phyloP scores from a whole-genome alignment of 2,888 invertebrate genomes.

The Smittia aterrima region DNA sequence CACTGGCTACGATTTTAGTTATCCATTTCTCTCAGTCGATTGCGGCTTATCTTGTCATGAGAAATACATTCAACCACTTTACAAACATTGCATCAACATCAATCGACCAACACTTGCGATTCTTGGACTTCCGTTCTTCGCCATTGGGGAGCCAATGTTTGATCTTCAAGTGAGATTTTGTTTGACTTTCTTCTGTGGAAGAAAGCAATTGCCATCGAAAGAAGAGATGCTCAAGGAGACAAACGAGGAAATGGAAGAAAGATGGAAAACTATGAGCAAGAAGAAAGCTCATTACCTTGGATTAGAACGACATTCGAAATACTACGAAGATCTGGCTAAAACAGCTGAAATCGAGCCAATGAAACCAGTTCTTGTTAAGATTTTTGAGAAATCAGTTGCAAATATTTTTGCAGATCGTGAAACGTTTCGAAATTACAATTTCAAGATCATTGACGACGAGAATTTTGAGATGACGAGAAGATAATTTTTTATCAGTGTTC shows the following conservation, averaged over 20 bases:
- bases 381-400: not conserved
- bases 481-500: too few species aligned
- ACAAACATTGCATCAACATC: conserved; percentile 77
- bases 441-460: not conserved
- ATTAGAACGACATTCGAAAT: not conserved
- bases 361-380: not conserved
- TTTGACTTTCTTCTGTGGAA: not conserved
- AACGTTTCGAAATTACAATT: not conserved
- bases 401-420: not conserved
- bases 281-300: not conserved
- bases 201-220: not conserved
- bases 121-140: conserved; percentile 60
- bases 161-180: not conserved
- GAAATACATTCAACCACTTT: conserved; percentile 73
- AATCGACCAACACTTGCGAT: conserved; percentile 72
- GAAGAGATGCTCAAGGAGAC: not conserved
- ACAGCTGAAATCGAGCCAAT: not conserved
- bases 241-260: not conserved
- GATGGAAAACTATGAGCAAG: not conserved
- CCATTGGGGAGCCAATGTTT: not conserved
- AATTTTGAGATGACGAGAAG: not conserved
- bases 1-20: conserved; percentile 71
- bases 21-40: conserved; percentile 65
- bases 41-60: conserved; percentile 67
- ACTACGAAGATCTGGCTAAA: not conserved